Percentiles rank a stretch among this genome's conserved stretches.
Conservation (phyloP, 1,140 invertebrate genomes). For the Eufriesea mexicana region DNA sequence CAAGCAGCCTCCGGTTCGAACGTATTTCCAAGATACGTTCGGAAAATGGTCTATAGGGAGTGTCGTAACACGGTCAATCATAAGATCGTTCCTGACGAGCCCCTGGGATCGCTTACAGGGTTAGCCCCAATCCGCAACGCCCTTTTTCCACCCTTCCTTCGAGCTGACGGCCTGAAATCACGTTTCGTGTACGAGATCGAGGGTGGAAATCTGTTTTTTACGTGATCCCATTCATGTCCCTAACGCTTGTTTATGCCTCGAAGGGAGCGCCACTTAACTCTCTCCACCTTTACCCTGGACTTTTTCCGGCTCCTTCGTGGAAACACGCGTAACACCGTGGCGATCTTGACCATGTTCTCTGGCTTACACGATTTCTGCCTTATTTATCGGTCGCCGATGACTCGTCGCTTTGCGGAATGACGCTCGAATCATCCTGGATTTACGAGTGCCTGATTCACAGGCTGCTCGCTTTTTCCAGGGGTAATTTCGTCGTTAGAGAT, state of each 20-base stretch:
- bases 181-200: conserved; percentile 69
- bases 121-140: conserved; percentile 61
- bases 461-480: neutral
- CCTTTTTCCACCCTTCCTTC: conserved; percentile 64
- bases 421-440: neutral
- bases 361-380: neutral
- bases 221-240: conserved; percentile 75
- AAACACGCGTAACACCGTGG: neutral
- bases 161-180: conserved; percentile 70
- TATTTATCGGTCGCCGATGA: conserved; percentile 13
- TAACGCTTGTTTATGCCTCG: conserved; percentile 71
- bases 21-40: conserved; percentile 38
- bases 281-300: neutral
- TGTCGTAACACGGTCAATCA: conserved; percentile 81
- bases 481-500: neutral
- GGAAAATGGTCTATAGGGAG: conserved; percentile 78
- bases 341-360: neutral
- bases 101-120: conserved; percentile 78
- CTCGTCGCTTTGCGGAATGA: neutral
- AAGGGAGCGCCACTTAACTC: conserved; percentile 66
- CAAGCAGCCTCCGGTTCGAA: neutral
- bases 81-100: conserved; percentile 79
- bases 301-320: conserved; percentile 8
- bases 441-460: neutral
- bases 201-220: conserved; percentile 80